These are phyloP conservation scores for Tangara arthus DNA, from an alignment of 2,797 vertebrate genomes.

Conservation along the genomic window DNA sequence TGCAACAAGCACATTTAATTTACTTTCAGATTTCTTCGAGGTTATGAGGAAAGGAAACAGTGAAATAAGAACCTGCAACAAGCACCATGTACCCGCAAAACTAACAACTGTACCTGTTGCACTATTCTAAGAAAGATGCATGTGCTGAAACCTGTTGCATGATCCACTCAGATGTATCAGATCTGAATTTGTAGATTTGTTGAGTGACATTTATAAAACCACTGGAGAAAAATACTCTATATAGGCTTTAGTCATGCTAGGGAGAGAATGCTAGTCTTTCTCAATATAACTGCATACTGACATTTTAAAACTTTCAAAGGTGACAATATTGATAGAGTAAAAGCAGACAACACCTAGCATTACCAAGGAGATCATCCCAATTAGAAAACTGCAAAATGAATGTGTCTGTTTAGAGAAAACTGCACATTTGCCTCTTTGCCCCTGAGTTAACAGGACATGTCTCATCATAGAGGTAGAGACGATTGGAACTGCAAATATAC, in stretches of 20 bases:
- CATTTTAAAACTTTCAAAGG: background rate
- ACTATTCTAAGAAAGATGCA: background rate
- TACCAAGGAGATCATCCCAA: background rate
- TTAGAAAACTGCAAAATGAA: background rate
- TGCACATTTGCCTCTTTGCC: background rate
- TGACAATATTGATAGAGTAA: background rate
- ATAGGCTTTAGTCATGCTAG: background rate
- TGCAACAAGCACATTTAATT: background rate
- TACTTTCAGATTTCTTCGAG: background rate
- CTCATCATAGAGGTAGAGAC: background rate
- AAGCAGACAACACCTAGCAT: background rate
- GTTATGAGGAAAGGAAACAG: background rate
- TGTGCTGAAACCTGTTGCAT: background rate
- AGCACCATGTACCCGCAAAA: background rate
- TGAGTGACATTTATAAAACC: background rate
- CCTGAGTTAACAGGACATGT: background rate
- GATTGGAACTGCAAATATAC: background rate
- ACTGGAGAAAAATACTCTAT: background rate
- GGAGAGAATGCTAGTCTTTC: background rate
- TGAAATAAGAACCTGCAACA: background rate
- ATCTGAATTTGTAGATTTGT: background rate
- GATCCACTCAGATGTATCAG: background rate
- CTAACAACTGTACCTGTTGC: background rate
- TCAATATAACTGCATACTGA: background rate
- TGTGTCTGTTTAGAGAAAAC: background rate